Percentiles rank a stretch among this genome's conserved stretches.
Conservation (phyloP, 2,797 vertebrate genomes). For the Paratrypauchen microcephalus region DNA sequence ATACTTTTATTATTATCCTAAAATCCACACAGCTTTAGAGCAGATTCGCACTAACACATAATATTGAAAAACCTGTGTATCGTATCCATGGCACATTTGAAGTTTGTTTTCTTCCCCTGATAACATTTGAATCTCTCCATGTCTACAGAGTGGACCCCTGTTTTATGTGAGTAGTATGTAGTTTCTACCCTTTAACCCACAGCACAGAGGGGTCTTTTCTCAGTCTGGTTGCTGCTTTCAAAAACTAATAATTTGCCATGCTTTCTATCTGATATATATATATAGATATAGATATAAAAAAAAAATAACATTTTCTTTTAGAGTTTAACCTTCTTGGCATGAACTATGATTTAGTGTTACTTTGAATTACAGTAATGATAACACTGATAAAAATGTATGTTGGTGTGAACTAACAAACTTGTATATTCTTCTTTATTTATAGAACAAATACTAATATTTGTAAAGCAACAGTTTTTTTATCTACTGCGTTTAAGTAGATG, state of each 20-base stretch:
- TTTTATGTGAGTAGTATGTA: constrained; percentile 87
- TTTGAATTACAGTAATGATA: not conserved
- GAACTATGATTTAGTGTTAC: constrained; percentile 32
- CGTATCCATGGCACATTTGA: constrained; percentile 66
- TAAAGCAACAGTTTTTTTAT: not conserved
- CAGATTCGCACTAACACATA: not conserved
- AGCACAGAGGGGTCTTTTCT: constrained; percentile 41
- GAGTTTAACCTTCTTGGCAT: constrained; percentile 62
- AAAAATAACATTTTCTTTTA: constrained; percentile 4
- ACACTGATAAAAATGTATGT: not conserved
- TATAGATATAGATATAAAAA: no score
- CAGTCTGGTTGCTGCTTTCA: constrained; percentile 29
- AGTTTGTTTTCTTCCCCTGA: constrained; percentile 74
- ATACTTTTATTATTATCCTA: not conserved
- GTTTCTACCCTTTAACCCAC: constrained; percentile 56
- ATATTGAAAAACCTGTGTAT: constrained; percentile 12
- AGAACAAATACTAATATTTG: not conserved
- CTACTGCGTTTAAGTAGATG: not conserved
- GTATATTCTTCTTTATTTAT: not conserved
- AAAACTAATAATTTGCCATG: constrained; percentile 1
- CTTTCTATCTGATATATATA: not conserved
- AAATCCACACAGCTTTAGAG: not conserved
- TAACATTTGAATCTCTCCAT: constrained; percentile 71
- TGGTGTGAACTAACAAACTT: not conserved
- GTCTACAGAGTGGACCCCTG: constrained; percentile 83